These are phyloP conservation scores for Crocidura indochinensis DNA, from an alignment of 2,797 vertebrate species.

Conservation along the genomic window DNA sequence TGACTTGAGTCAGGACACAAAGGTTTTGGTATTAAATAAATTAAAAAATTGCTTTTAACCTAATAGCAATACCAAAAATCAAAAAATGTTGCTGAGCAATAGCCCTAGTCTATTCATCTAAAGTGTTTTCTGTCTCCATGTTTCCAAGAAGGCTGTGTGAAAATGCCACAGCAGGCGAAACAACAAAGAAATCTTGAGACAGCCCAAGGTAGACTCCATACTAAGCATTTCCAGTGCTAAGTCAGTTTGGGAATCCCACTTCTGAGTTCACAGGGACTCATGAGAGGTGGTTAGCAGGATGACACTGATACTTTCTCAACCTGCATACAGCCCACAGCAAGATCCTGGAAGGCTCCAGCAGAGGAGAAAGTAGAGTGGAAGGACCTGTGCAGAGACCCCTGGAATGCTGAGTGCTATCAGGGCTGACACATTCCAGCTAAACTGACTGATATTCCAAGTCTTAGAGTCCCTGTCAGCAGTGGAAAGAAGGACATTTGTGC, in stretches of 20 bases:
- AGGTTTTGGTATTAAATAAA: constrained; percentile 6
- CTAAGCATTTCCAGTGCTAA: not conserved
- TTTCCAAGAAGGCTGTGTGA: not conserved
- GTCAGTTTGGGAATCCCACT: not conserved
- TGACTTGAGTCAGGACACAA: not conserved
- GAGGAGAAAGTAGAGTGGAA: not conserved
- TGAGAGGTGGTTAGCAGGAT: not conserved
- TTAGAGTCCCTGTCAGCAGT: not conserved
- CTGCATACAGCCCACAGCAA: not conserved
- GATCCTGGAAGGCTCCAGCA: not conserved
- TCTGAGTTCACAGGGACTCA: not conserved
- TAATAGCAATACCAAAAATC: constrained; percentile 46
- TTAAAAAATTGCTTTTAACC: constrained; percentile 16
- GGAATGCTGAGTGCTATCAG: not conserved
- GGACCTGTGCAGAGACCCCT: not conserved
- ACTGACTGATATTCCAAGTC: not conserved
- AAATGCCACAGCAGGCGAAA: constrained; percentile 9
- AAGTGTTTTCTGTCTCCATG: constrained; percentile 36
- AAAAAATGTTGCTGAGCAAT: constrained; percentile 35
- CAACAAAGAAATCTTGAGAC: constrained; percentile 1
- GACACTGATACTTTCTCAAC: too few relatives aligned
- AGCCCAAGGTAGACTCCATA: not conserved
- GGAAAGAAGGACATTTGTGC: not conserved
- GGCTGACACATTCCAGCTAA: not conserved
- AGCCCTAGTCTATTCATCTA: not conserved